Conservation (phyloP, 37 sponge, comb jelly and placozoan genomes). For the Aplysina aerophoba region DNA sequence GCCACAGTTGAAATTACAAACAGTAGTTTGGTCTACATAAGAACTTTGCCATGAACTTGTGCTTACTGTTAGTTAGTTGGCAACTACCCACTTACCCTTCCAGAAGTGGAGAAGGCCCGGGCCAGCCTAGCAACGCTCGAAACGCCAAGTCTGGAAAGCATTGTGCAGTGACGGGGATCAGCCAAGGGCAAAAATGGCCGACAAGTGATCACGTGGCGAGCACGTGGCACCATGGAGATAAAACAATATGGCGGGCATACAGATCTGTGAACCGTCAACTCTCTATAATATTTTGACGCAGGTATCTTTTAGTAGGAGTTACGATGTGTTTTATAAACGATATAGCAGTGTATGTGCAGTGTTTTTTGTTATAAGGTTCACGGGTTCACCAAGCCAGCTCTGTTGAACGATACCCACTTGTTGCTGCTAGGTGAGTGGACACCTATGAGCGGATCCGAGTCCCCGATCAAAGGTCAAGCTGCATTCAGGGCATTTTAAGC, state of each 20-base stretch:
- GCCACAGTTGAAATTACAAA: too few relatives aligned
- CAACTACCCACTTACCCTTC: not conserved
- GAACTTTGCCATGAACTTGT: too few relatives aligned
- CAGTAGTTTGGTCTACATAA: too few relatives aligned
- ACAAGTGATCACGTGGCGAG: not conserved
- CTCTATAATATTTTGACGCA: constrained; percentile 89
- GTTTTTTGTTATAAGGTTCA: constrained; percentile 22
- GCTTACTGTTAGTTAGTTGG: too few relatives aligned
- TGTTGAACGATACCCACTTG: constrained; percentile 61
- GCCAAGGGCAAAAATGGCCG: not conserved
- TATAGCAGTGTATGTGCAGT: not conserved
- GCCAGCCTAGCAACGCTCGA: not conserved
- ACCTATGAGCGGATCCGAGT: too few relatives aligned
- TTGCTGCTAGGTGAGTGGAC: constrained; percentile 78
- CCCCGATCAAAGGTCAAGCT: too few relatives aligned
- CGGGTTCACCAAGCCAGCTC: constrained; percentile 38
- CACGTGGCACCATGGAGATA: constrained; percentile 38
- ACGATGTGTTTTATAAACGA: not conserved
- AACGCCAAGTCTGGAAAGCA: not conserved
- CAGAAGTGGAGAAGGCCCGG: constrained; percentile 9
- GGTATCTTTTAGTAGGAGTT: constrained; percentile 22
- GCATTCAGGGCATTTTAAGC: too few relatives aligned
- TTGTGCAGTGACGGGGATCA: not conserved
- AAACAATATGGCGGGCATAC: constrained; percentile 46
- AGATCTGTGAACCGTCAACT: constrained; percentile 85